Evolutionary conservation across 1,140 invertebrate species (phyloP).

Genomic region (Caenorhabditis latens): DNA sequence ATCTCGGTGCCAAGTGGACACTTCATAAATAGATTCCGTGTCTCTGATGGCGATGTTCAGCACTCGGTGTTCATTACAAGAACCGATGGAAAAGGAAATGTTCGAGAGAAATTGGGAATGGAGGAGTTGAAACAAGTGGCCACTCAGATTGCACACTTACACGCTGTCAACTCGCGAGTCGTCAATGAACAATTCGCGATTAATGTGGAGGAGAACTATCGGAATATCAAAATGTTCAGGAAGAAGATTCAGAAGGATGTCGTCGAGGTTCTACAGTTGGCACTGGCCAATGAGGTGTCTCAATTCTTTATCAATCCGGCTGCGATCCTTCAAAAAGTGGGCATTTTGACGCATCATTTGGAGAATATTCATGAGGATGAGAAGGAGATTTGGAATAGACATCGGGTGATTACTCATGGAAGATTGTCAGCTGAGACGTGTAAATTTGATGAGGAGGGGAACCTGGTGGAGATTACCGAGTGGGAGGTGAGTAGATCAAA

Average conservation of each 20-base stretch:
- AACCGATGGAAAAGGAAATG: neutral
- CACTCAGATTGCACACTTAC: neutral
- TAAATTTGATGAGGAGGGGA: slow-evolving; percentile 41
- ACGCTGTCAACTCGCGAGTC: slow-evolving; percentile 1
- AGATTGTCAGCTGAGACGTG: slow-evolving; percentile 13
- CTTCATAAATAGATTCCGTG: neutral
- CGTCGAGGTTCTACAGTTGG: neutral
- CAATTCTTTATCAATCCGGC: slow-evolving; percentile 7
- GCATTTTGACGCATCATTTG: slow-evolving; percentile 24
- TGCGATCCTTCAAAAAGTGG: neutral
- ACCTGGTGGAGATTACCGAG: slow-evolving; percentile 52
- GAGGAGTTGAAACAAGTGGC: slow-evolving; percentile 35
- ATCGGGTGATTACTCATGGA: slow-evolving; percentile 49
- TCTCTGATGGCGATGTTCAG: neutral
- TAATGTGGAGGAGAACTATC: slow-evolving; percentile 22
- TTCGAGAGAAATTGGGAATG: neutral
- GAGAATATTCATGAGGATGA: neutral
- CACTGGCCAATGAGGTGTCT: neutral
- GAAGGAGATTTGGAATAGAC: neutral
- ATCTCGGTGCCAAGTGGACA: slow-evolving; percentile 34
- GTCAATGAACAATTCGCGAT: neutral
- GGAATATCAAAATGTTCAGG: neutral
- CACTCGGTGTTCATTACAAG: slow-evolving; percentile 9
- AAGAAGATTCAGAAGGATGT: slow-evolving; percentile 16
- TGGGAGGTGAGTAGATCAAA: slow-evolving; percentile 44